A percentile compares a stretch with the other conserved stretches of the same genome.
phyloP scores from a whole-genome alignment of 2,888 invertebrate genomes.

The Pseudanteris insignis region DNA sequence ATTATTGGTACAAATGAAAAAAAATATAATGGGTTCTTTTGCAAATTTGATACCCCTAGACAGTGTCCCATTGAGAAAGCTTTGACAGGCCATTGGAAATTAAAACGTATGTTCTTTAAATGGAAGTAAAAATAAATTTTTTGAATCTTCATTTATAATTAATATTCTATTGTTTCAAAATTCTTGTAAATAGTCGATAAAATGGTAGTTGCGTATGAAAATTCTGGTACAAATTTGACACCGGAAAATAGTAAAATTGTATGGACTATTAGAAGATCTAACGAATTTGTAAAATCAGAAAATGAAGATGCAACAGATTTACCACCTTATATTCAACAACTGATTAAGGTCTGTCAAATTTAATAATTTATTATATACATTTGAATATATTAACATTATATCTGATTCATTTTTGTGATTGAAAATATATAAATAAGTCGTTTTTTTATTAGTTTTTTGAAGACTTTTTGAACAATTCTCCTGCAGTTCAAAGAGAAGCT shows the following conservation, averaged over 20 bases:
- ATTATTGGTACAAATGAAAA: conserved; percentile 53
- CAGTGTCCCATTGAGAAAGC: conserved; percentile 58
- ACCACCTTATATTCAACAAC: conserved; percentile 17
- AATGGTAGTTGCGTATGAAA: conserved; percentile 3
- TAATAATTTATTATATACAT: conserved; percentile 3
- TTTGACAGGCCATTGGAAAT: conserved; percentile 61
- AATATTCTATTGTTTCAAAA: too few species aligned
- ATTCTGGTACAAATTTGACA: not conserved
- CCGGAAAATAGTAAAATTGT: conserved; percentile 11
- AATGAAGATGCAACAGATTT: conserved; percentile 8
- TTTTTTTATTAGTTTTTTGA: conserved; percentile 25
- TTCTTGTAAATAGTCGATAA: conserved; percentile 33
- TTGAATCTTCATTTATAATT: too few species aligned
- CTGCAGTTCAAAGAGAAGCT: conserved; percentile 13
- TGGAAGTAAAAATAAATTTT: too few species aligned
- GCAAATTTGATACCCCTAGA: conserved; percentile 55
- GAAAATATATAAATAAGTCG: not conserved
- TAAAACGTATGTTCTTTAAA: conserved; percentile 57
- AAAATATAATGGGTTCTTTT: conserved; percentile 54
- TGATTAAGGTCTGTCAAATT: conserved; percentile 12
- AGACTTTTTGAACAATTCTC: conserved; percentile 22
- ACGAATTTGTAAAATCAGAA: conserved; percentile 5
- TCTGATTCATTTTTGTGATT: not conserved
- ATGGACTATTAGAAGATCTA: conserved; percentile 8
- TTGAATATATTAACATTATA: too few species aligned